Percentiles rank a stretch among this genome's conserved stretches.
Evolutionary conservation across 2,113 vertebrate genomes (phyloP).

Genomic region (Phaethon lepturus): DNA sequence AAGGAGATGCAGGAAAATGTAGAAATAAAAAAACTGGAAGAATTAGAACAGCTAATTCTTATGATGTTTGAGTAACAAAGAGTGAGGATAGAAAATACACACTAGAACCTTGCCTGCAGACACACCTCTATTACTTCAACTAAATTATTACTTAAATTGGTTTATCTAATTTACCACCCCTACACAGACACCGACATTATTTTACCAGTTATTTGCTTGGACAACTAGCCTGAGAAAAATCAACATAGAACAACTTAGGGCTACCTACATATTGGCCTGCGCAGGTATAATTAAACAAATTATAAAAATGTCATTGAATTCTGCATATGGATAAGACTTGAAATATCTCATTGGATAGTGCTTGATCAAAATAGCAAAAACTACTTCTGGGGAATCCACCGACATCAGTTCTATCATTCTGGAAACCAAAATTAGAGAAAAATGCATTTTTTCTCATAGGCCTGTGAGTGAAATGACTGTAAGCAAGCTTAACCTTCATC

Average conservation of each 20-base stretch:
- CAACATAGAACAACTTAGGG: neutral
- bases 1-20: neutral
- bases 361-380: neutral
- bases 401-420: neutral
- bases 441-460: neutral
- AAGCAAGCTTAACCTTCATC: neutral
- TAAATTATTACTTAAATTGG: neutral
- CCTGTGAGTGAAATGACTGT: neutral
- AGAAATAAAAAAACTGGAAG: neutral
- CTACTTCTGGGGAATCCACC: neutral
- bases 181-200: neutral
- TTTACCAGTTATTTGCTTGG: neutral
- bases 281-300: neutral
- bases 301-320: neutral
- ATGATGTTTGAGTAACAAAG: neutral
- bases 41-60: neutral
- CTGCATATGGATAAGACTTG: neutral
- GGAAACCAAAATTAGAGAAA: neutral
- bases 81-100: neutral
- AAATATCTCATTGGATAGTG: neutral
- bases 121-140: neutral
- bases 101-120: neutral
- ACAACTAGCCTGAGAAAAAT: neutral
- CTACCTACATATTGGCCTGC: neutral
- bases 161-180: neutral